Conservation (phyloP, 2,888 invertebrate genomes). For the Pollenia griseotomentosa region DNA sequence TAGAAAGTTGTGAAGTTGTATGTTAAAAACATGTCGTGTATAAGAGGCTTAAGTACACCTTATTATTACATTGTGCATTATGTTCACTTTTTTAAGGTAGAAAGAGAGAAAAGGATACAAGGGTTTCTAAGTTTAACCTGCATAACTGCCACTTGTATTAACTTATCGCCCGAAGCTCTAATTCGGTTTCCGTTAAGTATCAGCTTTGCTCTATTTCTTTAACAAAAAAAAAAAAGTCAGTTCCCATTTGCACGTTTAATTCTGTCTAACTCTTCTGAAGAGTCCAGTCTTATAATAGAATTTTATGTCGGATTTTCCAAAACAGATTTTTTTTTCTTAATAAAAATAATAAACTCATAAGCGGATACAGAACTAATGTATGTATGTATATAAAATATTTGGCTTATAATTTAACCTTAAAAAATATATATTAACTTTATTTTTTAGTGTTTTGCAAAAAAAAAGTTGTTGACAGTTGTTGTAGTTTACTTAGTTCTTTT, state of each 20-base stretch:
- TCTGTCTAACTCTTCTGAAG: neutral
- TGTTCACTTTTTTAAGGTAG: too few species aligned
- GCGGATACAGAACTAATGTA: neutral
- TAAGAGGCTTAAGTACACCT: too few species aligned
- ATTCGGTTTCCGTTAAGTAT: neutral
- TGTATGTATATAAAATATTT: neutral
- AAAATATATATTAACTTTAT: constrained; percentile 19
- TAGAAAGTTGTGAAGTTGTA: too few species aligned
- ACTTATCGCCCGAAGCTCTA: neutral
- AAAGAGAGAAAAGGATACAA: too few species aligned
- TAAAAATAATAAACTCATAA: neutral
- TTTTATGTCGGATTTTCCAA: neutral
- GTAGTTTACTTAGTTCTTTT: neutral
- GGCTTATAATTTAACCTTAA: constrained; percentile 30
- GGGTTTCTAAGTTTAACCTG: too few species aligned
- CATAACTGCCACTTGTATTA: neutral
- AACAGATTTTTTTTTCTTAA: neutral
- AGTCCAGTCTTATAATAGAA: too few species aligned
- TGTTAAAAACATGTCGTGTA: too few species aligned
- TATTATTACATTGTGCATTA: too few species aligned
- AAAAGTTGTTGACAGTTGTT: constrained; percentile 24
- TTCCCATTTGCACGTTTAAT: neutral
- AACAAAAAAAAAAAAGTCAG: neutral
- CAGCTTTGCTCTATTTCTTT: neutral
- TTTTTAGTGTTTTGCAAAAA: neutral